These are phyloP conservation scores for Liopterus haemorrhoidalis DNA, from an alignment of 2,888 invertebrate species.

Conservation along the genomic window DNA sequence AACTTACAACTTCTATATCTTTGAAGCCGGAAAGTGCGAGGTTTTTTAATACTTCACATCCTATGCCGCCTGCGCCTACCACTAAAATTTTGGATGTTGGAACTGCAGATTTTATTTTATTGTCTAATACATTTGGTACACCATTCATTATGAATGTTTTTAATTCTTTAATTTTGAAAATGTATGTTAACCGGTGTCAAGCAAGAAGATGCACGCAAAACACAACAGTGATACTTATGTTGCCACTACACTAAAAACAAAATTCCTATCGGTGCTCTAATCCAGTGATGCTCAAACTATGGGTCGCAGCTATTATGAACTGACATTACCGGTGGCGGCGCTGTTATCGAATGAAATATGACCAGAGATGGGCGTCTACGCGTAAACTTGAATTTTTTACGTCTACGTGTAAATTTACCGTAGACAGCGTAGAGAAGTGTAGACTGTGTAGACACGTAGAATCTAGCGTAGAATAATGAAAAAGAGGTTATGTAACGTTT, in stretches of 20 bases:
- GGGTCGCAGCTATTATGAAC: no score
- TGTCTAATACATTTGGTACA: conserved; percentile 61
- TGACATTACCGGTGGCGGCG: no score
- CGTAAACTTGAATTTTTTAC: no score
- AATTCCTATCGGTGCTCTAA: neutral
- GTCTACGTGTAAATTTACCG: no score
- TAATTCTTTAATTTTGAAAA: conserved; percentile 6
- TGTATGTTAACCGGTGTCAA: neutral
- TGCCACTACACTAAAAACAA: neutral
- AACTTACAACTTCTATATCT: conserved; percentile 87
- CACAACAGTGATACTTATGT: neutral
- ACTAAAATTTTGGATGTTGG: conserved; percentile 71
- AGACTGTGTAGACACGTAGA: no score
- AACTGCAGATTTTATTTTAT: conserved; percentile 60
- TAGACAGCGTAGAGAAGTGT: no score
- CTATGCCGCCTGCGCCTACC: conserved; percentile 98
- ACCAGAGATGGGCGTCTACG: no score
- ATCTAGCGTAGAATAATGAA: no score
- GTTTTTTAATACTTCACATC: conserved; percentile 97
- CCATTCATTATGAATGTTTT: conserved; percentile 42
- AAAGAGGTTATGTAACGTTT: no score
- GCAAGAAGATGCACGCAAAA: neutral
- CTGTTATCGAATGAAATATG: no score
- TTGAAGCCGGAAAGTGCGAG: conserved; percentile 90
- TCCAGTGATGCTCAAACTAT: no score